Percentiles rank a stretch among this genome's conserved stretches.
Conservation (phyloP, 2,113 vertebrate species). For the Probosciger aterrimus region DNA sequence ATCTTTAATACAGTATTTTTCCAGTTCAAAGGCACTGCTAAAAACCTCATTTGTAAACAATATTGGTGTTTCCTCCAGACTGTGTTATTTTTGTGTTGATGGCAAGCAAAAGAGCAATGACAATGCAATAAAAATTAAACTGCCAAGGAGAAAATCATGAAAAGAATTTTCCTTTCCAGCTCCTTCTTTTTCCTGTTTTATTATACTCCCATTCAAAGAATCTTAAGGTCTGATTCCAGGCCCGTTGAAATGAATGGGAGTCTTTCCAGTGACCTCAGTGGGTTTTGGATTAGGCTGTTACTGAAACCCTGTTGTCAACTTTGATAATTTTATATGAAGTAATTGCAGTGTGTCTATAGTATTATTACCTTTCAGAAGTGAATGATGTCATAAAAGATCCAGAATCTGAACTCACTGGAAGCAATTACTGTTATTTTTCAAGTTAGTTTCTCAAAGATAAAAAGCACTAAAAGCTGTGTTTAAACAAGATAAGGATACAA, state of each 20-base stretch:
- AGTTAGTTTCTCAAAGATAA: conserved; percentile 8
- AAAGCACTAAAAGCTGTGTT: background rate
- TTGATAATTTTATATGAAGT: conserved; percentile 10
- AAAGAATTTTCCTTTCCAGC: conserved; percentile 12
- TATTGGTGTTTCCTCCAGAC: background rate
- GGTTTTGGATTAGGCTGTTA: background rate
- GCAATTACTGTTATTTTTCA: conserved; percentile 13
- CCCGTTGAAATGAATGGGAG: background rate
- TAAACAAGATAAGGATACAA: conserved; percentile 31
- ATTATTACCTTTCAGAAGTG: conserved; percentile 6
- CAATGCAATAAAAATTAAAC: conserved; percentile 14
- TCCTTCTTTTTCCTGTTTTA: background rate
- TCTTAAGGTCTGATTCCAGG: background rate
- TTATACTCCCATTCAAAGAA: conserved; percentile 7
- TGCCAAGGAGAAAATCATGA: background rate
- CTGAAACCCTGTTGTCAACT: background rate
- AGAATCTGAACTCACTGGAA: conserved; percentile 8
- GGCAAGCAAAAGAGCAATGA: background rate
- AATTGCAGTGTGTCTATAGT: background rate
- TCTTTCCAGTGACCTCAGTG: conserved; percentile 30
- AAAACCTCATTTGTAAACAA: background rate
- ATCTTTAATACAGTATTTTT: background rate
- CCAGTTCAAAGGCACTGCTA: background rate
- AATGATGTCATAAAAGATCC: background rate
- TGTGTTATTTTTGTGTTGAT: background rate